Conservation (phyloP, 1,140 invertebrate species). For the Steinernema feltiae region DNA sequence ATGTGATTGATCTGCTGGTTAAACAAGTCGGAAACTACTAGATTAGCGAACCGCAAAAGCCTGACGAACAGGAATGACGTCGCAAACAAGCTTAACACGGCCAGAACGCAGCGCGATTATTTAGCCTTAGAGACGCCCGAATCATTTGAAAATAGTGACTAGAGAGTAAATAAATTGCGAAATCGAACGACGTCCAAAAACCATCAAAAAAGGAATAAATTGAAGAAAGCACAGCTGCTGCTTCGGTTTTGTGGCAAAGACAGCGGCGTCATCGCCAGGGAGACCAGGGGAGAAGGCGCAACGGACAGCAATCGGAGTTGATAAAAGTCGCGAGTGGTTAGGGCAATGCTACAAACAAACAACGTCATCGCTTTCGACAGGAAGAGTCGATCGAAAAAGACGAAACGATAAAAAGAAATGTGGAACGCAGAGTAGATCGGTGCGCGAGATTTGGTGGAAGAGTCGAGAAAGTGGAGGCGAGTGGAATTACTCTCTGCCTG, state of each 20-base stretch:
- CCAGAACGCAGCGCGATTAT: too few relatives aligned
- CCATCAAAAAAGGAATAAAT: too few relatives aligned
- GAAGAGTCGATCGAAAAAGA: neutral
- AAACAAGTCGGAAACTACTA: neutral
- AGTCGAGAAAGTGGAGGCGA: neutral
- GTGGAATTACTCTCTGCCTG: neutral
- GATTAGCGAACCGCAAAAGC: neutral
- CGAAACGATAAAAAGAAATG: neutral
- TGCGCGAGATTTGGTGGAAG: constrained; percentile 3
- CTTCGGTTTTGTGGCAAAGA: too few relatives aligned
- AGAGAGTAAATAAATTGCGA: too few relatives aligned
- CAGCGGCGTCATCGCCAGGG: too few relatives aligned
- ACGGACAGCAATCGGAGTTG: neutral
- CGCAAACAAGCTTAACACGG: neutral
- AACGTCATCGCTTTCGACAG: neutral
- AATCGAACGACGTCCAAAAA: too few relatives aligned
- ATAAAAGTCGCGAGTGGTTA: neutral
- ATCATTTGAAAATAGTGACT: too few relatives aligned
- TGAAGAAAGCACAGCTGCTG: too few relatives aligned
- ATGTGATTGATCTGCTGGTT: neutral
- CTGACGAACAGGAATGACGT: neutral
- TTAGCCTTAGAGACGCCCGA: too few relatives aligned
- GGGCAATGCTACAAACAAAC: neutral
- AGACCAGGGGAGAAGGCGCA: too few relatives aligned
- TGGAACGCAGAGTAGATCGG: neutral